Conservation (phyloP, 2,888 invertebrate species). For the Gymnosoma rotundatum region DNA sequence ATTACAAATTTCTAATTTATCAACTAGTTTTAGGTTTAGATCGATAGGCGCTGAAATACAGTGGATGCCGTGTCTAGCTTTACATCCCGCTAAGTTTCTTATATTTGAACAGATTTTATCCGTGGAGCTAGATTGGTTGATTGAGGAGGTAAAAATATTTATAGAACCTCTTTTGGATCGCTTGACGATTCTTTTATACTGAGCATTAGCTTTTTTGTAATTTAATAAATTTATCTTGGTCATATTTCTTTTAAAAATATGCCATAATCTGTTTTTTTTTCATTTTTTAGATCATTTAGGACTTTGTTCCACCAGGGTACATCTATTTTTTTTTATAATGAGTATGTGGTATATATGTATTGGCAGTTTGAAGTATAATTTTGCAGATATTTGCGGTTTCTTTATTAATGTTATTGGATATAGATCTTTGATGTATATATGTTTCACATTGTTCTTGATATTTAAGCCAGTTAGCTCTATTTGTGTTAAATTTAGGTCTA, state of each 20-base stretch:
- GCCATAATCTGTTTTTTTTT: neutral
- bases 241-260: neutral
- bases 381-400: slow-evolving; percentile 1
- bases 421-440: neutral
- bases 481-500: neutral
- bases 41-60: too few relatives aligned
- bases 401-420: slow-evolving; percentile 34
- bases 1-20: neutral
- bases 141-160: neutral
- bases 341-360: neutral
- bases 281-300: neutral
- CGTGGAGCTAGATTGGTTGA: neutral
- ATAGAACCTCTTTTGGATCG: neutral
- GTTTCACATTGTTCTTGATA: neutral
- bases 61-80: too few relatives aligned
- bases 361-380: neutral
- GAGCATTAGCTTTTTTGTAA: neutral
- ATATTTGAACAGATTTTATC: neutral
- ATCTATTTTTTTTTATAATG: neutral
- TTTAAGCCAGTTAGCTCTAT: neutral
- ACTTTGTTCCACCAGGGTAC: neutral
- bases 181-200: neutral
- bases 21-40: too few relatives aligned
- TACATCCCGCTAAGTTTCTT: neutral
- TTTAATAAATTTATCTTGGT: neutral